phyloP scores from a whole-genome alignment of 2,113 vertebrate genomes.

The Lathamus discolor region DNA sequence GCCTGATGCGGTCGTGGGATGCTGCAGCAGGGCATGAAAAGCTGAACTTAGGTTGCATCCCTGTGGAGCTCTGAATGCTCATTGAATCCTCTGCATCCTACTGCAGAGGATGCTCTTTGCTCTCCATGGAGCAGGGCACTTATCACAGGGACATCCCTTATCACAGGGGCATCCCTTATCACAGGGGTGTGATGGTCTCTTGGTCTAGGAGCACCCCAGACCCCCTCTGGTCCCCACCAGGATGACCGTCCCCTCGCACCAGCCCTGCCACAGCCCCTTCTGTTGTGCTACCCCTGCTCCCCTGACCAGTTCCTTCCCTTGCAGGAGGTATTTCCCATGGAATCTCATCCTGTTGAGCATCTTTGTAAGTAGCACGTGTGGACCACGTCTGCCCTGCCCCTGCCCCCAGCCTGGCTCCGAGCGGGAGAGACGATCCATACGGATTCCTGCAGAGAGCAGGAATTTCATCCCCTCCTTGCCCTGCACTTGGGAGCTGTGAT shows the following conservation, averaged over 20 bases:
- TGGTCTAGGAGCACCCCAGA: not conserved
- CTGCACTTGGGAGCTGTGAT: not conserved
- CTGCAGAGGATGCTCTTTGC: not conserved
- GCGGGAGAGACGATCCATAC: not conserved
- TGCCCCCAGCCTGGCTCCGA: not conserved
- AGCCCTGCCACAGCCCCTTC: not conserved
- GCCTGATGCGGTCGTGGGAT: not conserved
- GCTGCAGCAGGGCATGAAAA: not conserved
- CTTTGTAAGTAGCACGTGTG: conserved; percentile 84
- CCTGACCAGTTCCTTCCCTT: conserved; percentile 7
- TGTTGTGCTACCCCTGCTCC: not conserved
- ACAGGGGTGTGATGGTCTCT: not conserved
- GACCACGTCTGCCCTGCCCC: not conserved
- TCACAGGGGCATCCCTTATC: too few relatives aligned
- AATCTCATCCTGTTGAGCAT: conserved; percentile 89
- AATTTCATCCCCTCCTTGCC: not conserved
- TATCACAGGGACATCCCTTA: not conserved
- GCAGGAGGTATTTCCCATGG: conserved; percentile 93
- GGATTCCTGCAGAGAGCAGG: not conserved
- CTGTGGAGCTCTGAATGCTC: not conserved
- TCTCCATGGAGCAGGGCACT: not conserved
- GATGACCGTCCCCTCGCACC: not conserved
- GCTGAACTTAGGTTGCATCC: fast-evolving
- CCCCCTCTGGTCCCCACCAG: not conserved
- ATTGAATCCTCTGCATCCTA: not conserved